phyloP scores from a whole-genome alignment of 1,140 invertebrate genomes.

The Trichomalopsis sarcophagae region DNA sequence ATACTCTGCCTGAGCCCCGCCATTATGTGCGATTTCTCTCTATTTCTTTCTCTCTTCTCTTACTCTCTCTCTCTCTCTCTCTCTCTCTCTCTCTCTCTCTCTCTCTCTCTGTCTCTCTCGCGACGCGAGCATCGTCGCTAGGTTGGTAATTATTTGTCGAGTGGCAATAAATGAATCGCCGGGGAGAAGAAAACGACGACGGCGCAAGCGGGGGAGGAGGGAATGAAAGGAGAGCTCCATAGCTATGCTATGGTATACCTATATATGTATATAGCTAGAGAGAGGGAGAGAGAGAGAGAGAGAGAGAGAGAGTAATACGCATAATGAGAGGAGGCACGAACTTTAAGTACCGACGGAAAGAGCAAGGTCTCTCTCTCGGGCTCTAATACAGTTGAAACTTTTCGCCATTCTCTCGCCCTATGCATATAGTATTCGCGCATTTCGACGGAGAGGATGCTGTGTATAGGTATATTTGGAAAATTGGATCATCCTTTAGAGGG shows the following conservation, averaged over 20 bases:
- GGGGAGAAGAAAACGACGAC: slow-evolving; percentile 40
- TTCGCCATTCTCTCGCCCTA: not conserved
- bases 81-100: slow-evolving; percentile 30
- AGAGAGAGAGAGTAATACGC: not conserved
- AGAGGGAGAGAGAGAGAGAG: not conserved
- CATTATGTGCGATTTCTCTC: slow-evolving; percentile 32
- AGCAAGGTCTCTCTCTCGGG: slow-evolving; percentile 7
- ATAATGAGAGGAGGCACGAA: slow-evolving; percentile 44
- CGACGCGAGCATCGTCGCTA: slow-evolving; percentile 48
- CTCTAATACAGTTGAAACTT: slow-evolving; percentile 25
- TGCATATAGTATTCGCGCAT: not conserved
- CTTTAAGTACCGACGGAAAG: slow-evolving; percentile 41
- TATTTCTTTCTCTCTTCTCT: slow-evolving; percentile 27
- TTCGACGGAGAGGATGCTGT: too few relatives aligned
- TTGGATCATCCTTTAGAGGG: not conserved
- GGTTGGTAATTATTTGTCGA: slow-evolving; percentile 67
- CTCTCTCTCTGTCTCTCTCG: slow-evolving; percentile 29
- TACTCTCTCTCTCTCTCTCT: slow-evolving; percentile 35
- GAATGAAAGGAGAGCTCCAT: slow-evolving; percentile 2
- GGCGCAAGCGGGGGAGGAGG: slow-evolving; percentile 12
- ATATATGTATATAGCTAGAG: slow-evolving; percentile 25
- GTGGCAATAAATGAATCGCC: slow-evolving; percentile 67
- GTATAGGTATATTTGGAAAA: not conserved
- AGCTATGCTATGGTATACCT: not conserved
- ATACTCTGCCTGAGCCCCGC: slow-evolving; percentile 15